These are phyloP conservation scores for Xenentodon cancila DNA, from an alignment of 2,797 vertebrate genomes.

Conservation along the genomic window DNA sequence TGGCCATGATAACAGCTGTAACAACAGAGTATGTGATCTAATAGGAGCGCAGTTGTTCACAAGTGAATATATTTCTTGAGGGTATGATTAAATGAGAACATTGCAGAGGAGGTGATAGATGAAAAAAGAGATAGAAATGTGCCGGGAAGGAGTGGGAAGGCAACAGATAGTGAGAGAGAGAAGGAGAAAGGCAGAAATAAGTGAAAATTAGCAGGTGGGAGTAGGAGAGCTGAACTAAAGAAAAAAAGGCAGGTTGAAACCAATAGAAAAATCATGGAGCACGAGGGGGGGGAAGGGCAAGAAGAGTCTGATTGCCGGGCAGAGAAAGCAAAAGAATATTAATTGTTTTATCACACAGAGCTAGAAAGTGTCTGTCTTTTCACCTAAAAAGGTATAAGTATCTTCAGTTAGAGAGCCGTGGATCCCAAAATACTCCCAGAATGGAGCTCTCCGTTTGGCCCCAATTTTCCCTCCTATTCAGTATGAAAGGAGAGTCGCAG, in stretches of 20 bases:
- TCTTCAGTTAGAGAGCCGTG: slow-evolving; percentile 62
- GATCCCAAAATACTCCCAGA: slow-evolving; percentile 41
- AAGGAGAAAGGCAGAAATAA: slow-evolving; percentile 56
- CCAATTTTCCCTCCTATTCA: slow-evolving; percentile 50
- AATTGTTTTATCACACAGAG: slow-evolving; percentile 73
- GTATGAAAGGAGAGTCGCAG: slow-evolving; percentile 46
- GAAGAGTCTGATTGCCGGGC: slow-evolving; percentile 57
- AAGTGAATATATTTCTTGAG: slow-evolving; percentile 83
- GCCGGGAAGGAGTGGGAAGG: slow-evolving; percentile 79
- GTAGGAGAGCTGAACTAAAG: slow-evolving; percentile 62
- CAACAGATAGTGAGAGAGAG: slow-evolving; percentile 64
- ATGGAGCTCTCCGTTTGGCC: slow-evolving; percentile 38
- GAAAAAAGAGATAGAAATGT: slow-evolving; percentile 78
- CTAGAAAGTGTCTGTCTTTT: slow-evolving; percentile 50
- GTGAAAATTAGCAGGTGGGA: slow-evolving; percentile 81
- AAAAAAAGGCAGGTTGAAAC: slow-evolving; percentile 52
- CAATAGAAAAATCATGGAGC: slow-evolving; percentile 59
- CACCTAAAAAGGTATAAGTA: slow-evolving; percentile 65
- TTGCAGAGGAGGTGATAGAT: slow-evolving; percentile 86
- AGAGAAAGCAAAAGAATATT: slow-evolving; percentile 63
- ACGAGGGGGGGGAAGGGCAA: slow-evolving; percentile 34
- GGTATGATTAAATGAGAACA: slow-evolving; percentile 86
- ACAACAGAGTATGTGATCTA: slow-evolving; percentile 74
- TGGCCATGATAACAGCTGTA: slow-evolving; percentile 70
- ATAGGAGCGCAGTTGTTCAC: slow-evolving; percentile 74